Evolutionary conservation across 2,113 vertebrate species (phyloP), one percentile per base, ranked within the genome.

Genomic region (Lagopus leucura): DNA sequence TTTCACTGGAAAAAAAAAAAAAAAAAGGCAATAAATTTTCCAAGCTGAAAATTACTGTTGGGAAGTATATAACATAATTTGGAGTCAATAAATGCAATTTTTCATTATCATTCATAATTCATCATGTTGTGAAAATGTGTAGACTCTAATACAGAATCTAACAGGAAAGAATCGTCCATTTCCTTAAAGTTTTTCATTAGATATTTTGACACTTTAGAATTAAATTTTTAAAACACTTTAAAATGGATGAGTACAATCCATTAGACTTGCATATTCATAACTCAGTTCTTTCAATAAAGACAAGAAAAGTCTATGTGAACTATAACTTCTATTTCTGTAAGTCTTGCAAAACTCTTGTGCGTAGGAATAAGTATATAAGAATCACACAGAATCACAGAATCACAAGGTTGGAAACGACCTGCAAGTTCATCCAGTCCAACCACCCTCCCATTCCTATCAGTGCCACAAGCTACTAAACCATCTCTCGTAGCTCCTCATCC

Each of bases 171-270:
- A 34, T 13, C 20, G 30, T 89, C 77, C 79, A 82, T 77, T 88
- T 76, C 58, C 72, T 36, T 5, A 70, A 82, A 86, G 74, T 85
- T 95, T 94, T 96, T 95, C 27, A 86, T 96, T 71, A 94, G 65
- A 64, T 77, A 65, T 88, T 88, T 77, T 45, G 80, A 65, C 52
- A 67, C 66, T 80, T 88, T 86, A 78, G 67, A 93, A 94, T 92
- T 77, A 92, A 91, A 76, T 13, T 86, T 89, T 95, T 42, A 71
- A 63, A 92, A 64, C 43, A 38, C 42, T 94, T 89, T 80, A 87
- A 95, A 94, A 96, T 93, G 72, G 64, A 86, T 95, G 82, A 89
- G 52, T 72, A 40, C 52, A 28, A 91, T 93, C 82, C 83, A 65
- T 87, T 88, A 94, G 30, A 71, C 50, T 86, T 82, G 21, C 58